Conservation (phyloP, 2,113 vertebrate species). For the Sinocyclocheilus anophthalmus region DNA sequence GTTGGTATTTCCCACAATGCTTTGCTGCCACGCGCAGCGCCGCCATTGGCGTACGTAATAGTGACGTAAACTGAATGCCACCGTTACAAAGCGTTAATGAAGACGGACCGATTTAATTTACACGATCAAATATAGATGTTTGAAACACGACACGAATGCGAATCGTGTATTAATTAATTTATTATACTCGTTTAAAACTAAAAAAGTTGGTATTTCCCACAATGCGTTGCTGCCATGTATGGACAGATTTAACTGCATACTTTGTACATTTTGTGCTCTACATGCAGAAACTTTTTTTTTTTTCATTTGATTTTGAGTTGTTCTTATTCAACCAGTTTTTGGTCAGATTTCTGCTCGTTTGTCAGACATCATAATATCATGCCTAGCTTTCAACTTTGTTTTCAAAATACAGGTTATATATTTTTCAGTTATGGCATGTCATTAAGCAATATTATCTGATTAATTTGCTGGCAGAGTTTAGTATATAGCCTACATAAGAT, state of each 20-base stretch:
- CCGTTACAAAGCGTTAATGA: too few relatives aligned
- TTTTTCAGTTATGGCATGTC: neutral
- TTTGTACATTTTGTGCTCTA: too few relatives aligned
- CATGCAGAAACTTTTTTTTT: too few relatives aligned
- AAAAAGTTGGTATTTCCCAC: conserved; percentile 50
- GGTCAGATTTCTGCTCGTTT: too few relatives aligned
- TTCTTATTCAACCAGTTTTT: too few relatives aligned
- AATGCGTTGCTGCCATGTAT: conserved; percentile 41
- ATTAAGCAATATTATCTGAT: neutral
- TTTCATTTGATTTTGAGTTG: too few relatives aligned
- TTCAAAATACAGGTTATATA: too few relatives aligned
- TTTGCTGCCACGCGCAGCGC: conserved; percentile 12
- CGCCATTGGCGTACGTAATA: conserved; percentile 40
- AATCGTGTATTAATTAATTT: neutral
- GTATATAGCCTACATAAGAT: neutral
- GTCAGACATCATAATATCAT: neutral
- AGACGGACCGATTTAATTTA: too few relatives aligned
- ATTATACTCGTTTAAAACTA: neutral
- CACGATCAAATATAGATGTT: too few relatives aligned
- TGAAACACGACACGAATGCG: too few relatives aligned
- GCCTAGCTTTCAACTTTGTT: neutral
- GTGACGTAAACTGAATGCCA: neutral
- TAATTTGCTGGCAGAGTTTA: neutral
- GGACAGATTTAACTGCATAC: too few relatives aligned
- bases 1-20: conserved; percentile 56